A percentile compares a stretch with the other conserved stretches of the same genome.
phyloP scores from a whole-genome alignment of 92 coral and sea anemone genomes.

The Isaurus tuberculatus region DNA sequence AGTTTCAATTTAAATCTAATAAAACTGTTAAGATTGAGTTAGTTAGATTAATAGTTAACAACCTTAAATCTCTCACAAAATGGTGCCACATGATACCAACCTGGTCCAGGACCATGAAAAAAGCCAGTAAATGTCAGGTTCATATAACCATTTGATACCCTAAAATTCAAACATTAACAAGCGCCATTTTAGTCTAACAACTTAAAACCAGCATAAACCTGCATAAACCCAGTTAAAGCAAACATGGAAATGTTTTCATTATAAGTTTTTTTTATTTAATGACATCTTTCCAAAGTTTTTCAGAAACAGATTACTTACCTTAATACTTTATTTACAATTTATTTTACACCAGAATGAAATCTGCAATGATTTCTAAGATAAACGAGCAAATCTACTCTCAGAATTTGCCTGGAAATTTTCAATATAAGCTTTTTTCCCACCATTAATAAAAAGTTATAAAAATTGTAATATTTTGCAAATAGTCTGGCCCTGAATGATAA shows the following conservation, averaged over 20 bases:
- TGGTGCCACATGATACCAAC: conserved; percentile 24
- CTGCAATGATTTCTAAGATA: too few relatives aligned
- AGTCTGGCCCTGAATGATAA: too few relatives aligned
- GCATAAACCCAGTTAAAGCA: background rate
- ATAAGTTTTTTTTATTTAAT: background rate
- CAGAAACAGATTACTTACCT: too few relatives aligned
- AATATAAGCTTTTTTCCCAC: too few relatives aligned
- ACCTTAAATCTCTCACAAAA: background rate
- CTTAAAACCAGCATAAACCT: too few relatives aligned
- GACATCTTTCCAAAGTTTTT: too few relatives aligned
- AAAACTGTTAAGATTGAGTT: background rate
- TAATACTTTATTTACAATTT: too few relatives aligned
- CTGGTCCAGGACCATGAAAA: conserved; percentile 96
- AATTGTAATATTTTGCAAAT: too few relatives aligned
- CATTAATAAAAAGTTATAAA: too few relatives aligned
- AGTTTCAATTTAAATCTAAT: background rate
- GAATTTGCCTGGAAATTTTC: too few relatives aligned
- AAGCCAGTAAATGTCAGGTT: conserved; percentile 92
- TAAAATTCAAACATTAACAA: background rate
- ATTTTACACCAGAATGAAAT: too few relatives aligned
- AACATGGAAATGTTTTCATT: background rate
- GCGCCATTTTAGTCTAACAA: background rate
- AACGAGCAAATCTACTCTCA: too few relatives aligned
- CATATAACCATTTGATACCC: conserved; percentile 83
- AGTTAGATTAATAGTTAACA: background rate